Conservation (phyloP, 2,797 vertebrate species). For the Tenualosa ilisha region DNA sequence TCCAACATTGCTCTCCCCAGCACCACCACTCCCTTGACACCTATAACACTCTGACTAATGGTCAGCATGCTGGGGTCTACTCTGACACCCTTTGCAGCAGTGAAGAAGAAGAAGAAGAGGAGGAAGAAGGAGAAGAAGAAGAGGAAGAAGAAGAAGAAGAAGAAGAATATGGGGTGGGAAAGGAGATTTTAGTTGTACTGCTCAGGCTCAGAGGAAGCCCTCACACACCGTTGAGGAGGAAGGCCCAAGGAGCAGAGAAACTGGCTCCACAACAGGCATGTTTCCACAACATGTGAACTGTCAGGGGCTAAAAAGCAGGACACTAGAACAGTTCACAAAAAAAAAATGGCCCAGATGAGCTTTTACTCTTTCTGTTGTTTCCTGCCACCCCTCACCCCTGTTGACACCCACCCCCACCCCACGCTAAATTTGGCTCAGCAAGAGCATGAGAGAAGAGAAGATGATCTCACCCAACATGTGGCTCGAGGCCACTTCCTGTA, state of each 20-base stretch:
- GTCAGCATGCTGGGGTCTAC: background rate
- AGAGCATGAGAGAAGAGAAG: too few species aligned
- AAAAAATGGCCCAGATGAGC: conserved; percentile 60
- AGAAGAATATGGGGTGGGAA: background rate
- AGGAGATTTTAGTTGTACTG: background rate
- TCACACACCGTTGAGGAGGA: background rate
- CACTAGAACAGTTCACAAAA: conserved; percentile 34
- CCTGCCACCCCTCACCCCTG: conserved; percentile 36
- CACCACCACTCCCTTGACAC: background rate
- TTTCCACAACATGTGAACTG: conserved; percentile 41
- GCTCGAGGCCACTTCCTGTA: conserved; percentile 64
- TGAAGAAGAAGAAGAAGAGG: background rate
- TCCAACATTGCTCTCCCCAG: background rate
- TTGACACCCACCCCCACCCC: background rate
- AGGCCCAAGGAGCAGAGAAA: background rate
- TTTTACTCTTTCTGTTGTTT: conserved; percentile 60
- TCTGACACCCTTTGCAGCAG: conserved; percentile 44
- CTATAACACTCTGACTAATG: background rate
- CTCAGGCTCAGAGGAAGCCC: background rate
- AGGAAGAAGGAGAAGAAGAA: background rate
- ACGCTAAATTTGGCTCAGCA: conserved; percentile 28
- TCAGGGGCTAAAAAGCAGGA: conserved; percentile 48
- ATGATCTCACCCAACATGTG: conserved; percentile 43
- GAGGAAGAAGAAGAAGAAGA: background rate
- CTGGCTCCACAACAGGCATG: conserved; percentile 8